Evolutionary conservation across 2,113 vertebrate species (phyloP).

Genomic region (Chamaetylas fuelleborni): DNA sequence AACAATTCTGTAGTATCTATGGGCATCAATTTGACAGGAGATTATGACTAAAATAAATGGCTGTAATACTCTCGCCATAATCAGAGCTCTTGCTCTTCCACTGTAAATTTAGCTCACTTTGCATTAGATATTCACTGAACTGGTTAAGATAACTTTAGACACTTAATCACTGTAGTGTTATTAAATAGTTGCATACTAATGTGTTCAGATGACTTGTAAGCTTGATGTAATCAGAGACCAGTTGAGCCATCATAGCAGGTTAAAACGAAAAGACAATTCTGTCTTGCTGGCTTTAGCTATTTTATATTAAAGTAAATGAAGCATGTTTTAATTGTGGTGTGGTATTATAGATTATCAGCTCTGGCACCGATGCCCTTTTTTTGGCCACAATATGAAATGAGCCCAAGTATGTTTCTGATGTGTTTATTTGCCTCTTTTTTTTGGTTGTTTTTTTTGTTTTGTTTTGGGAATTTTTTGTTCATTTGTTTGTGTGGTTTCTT

Average conservation of each 20-base stretch:
- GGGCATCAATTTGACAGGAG: not conserved
- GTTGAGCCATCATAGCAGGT: not conserved
- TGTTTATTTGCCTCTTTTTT: not conserved
- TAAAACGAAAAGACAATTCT: constrained; percentile 12
- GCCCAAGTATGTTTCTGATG: not conserved
- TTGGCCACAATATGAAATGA: not conserved
- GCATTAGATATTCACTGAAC: not conserved
- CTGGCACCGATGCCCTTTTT: not conserved
- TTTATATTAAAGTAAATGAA: not conserved
- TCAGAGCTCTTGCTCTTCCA: not conserved
- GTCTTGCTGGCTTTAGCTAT: not conserved
- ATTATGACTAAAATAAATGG: not conserved
- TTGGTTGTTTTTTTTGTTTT: too few species aligned
- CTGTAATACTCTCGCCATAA: not conserved
- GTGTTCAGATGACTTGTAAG: not conserved
- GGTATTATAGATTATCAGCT: not conserved
- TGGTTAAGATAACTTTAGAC: constrained; percentile 18
- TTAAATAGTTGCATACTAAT: constrained; percentile 11
- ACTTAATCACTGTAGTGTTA: constrained; percentile 8
- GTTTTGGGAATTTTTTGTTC: not conserved
- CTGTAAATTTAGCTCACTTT: constrained; percentile 14
- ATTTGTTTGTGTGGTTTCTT: not conserved
- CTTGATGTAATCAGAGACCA: not conserved
- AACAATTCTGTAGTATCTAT: not conserved
- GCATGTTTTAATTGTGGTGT: not conserved